Evolutionary conservation across 2,888 invertebrate genomes (phyloP), one percentile per base, ranked within the genome.

Genomic region (Andrena haemorrhoa): DNA sequence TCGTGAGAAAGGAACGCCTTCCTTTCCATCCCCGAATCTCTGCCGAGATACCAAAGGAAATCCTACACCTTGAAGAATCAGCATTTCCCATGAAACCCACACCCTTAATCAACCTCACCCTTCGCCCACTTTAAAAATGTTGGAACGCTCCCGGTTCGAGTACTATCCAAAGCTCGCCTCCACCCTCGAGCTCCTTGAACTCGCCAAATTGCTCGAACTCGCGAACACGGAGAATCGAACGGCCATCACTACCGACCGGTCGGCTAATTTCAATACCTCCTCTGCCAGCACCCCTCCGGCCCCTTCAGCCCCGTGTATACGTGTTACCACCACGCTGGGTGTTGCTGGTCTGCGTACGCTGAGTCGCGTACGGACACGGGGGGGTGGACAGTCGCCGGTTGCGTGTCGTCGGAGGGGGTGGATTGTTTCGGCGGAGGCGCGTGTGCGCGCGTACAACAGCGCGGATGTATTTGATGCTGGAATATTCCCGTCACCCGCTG

Each of bases 231-330:
- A 78, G 80, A 72, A 79, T 80, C 65, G 80, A 80, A 82, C 75
- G 86, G 77, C 76, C 83, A 82, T 75, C 82, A 80, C 83, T 74
- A 79, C 71, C 84, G 84, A 86, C 89, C 89, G 89, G 89, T 89
- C 89, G 90, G 91, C 91, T 92, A 92, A 92, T 92, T 93, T 92
- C 92, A 92, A 92, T 92, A 92, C 91, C 92, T 89, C 90, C 89
- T 86, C 85, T 77, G 66, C 76, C 61, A 29, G 64, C 75, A 66
- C 75, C 60, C 72, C 58, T 76, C 63, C 69, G 78, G 58, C 70
- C 58, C 64, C 65, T 53, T 69, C 65, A n/a, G 20, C 47, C 10
- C 64, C 35, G 53, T 61, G 31, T 53, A 51, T 49, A 47, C 79
- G 72, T 79, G 86, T 76, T 77, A 70, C 56, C 74, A 51, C 58